Conservation (phyloP, 37 sponge, comb jelly and placozoan species). For the Agelas oroides region DNA sequence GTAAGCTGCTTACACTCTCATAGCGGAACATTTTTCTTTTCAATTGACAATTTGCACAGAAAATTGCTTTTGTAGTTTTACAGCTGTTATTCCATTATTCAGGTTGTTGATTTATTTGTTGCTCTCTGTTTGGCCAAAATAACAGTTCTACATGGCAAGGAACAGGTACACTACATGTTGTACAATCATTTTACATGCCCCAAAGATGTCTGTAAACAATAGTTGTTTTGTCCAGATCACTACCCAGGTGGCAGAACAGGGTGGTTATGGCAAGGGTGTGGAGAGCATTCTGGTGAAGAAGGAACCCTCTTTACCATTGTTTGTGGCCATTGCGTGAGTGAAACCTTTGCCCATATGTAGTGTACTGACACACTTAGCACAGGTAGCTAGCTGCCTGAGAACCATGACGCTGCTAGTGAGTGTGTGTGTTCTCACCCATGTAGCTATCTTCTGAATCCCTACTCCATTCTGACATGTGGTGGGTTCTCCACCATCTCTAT, state of each 20-base stretch:
- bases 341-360: too few species aligned
- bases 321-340: conserved; percentile 71
- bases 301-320: conserved; percentile 50
- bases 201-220: too few species aligned
- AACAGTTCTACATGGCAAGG: conserved; percentile 27
- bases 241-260: conserved; percentile 29
- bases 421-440: too few species aligned
- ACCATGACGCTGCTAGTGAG: too few species aligned
- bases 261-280: conserved; percentile 75
- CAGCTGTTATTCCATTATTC: not conserved
- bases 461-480: conserved; percentile 75
- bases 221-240: conserved; percentile 15
- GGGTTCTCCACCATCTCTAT: conserved; percentile 71
- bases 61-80: not conserved
- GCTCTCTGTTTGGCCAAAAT: conserved; percentile 54
- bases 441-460: conserved; percentile 90
- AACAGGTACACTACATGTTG: conserved; percentile 45
- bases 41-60: too few species aligned
- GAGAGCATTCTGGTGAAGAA: conserved; percentile 66
- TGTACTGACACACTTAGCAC: too few species aligned
- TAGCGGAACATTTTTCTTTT: too few species aligned
- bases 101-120: conserved; percentile 68
- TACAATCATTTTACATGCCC: too few species aligned
- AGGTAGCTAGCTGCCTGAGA: too few species aligned
- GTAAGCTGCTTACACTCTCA: conserved; percentile 16